Base-by-base conservation (phyloP, 2,888 invertebrate genomes). In the Desoria tigrina region DNA sequence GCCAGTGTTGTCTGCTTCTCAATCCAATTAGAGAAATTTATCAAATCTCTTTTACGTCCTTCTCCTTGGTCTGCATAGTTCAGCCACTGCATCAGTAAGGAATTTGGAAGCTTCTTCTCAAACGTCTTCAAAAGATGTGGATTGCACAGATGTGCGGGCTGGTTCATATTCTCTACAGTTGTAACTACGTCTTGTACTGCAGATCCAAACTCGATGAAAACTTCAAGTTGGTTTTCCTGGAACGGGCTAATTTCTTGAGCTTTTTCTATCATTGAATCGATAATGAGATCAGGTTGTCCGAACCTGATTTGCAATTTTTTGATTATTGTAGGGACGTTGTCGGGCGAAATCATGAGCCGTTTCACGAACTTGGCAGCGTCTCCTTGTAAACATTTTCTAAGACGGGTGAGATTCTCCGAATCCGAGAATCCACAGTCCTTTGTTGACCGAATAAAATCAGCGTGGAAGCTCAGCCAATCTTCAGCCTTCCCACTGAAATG, bases 401-500 rank as follows among this genome's bases (percentile, higher is more conserved):
- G 27, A 0, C 58, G 58, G 1, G 24, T 24, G 16, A 58, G 23
- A 45, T 58, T 58, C 18, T 57, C 57, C 1, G 18, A 1, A 24
- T 21, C 23, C 1, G 11, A n/a, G 2, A 57, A 57, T 1, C 42
- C 49, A 9, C 58, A 59, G 1, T 21, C 58, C 7, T 26, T 26
- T 2, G 58, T 42, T 0, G 24, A 2, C 4, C 24, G 1, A 2
- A n/a, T 16, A 16, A 23, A 58, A 2, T 58, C 24, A 24, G 14
- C 16, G 3, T 42, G 21, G 11, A 57, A 57, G 2, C 9, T 57
- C 1, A 42, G 57, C 57, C 57, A 57, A 11, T 57, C 57, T 23
- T 18, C 42, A 1, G 42, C 27, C 23, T 57, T 24, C 7, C 57
- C 57, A 39, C 14, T 9, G 14, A 57, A 57, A 1, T 39, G 6